Percentiles rank a stretch among this genome's conserved stretches.
Evolutionary conservation across 2,888 invertebrate species (phyloP).

Genomic region (Aporophyla lueneburgensis): DNA sequence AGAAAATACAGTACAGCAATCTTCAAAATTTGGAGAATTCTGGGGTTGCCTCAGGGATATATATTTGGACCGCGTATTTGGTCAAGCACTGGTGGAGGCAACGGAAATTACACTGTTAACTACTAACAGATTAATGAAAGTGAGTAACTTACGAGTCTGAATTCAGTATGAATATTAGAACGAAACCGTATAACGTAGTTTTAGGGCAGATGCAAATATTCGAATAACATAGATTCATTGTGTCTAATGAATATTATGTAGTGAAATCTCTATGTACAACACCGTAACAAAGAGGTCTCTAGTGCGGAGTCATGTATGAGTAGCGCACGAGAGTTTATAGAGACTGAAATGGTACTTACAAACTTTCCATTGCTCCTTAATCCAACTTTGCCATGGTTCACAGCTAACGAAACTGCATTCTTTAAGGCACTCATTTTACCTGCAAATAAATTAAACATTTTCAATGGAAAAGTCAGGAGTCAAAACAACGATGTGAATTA

Average conservation of each 20-base stretch:
- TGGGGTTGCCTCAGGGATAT: constrained; percentile 8
- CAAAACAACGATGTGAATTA: neutral
- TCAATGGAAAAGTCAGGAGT: neutral
- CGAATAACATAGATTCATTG: neutral
- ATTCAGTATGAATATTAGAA: neutral
- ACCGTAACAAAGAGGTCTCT: constrained; percentile 2
- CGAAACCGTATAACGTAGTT: neutral
- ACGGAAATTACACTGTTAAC: neutral
- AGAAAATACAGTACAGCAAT: neutral
- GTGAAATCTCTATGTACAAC: neutral
- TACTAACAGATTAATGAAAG: too few relatives aligned
- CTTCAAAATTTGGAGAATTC: neutral
- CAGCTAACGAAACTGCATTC: constrained; percentile 78
- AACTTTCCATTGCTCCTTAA: constrained; percentile 79
- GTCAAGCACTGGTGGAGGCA: neutral
- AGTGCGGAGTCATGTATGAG: too few relatives aligned
- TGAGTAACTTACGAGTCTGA: too few relatives aligned
- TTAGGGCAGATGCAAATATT: neutral
- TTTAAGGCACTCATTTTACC: constrained; percentile 82
- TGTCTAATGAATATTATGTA: neutral
- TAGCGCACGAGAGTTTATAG: neutral
- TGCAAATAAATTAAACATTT: constrained; percentile 59
- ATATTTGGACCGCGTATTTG: constrained; percentile 21
- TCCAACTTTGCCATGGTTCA: constrained; percentile 78
- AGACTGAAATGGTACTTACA: constrained; percentile 62